A percentile compares a stretch with the other conserved stretches of the same genome.
These are phyloP conservation scores for Furcula furcula DNA, from an alignment of 2,888 invertebrate species.

Conservation along the genomic window DNA sequence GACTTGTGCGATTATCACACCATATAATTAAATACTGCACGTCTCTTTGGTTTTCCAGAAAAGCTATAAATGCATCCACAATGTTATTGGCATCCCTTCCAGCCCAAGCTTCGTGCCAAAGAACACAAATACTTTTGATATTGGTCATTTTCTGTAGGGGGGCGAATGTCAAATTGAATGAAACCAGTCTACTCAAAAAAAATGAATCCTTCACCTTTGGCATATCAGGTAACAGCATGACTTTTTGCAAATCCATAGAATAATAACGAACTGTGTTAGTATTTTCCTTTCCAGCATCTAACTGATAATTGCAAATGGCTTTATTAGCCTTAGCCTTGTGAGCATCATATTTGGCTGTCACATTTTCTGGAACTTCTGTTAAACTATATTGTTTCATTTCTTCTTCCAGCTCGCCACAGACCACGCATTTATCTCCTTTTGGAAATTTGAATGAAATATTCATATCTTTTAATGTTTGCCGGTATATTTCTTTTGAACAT, in stretches of 20 bases:
- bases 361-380: constrained; percentile 7
- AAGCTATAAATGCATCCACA: constrained; percentile 12
- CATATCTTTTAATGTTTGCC: too few species aligned
- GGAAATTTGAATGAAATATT: too few species aligned
- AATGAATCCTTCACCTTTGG: constrained; percentile 10
- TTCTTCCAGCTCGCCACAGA: too few species aligned
- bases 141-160: constrained; percentile 10
- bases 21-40: constrained; percentile 3
- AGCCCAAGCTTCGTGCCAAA: constrained; percentile 15
- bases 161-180: constrained; percentile 18
- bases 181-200: constrained; percentile 13
- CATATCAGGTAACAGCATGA: constrained; percentile 7
- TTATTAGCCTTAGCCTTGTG: constrained; percentile 10
- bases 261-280: background rate
- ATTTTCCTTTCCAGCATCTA: constrained; percentile 1
- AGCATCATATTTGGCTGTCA: constrained; percentile 4
- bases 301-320: constrained; percentile 2
- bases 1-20: constrained; percentile 11
- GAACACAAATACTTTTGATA: constrained; percentile 12
- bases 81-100: constrained; percentile 17
- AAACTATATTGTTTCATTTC: constrained; percentile 5
- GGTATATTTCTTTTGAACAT: too few species aligned
- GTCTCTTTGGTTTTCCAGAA: constrained; percentile 10
- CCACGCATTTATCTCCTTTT: too few species aligned
- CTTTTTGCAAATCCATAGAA: constrained; percentile 8